Base-by-base conservation (phyloP, 1,140 invertebrate species). In the Nebria ingens region DNA sequence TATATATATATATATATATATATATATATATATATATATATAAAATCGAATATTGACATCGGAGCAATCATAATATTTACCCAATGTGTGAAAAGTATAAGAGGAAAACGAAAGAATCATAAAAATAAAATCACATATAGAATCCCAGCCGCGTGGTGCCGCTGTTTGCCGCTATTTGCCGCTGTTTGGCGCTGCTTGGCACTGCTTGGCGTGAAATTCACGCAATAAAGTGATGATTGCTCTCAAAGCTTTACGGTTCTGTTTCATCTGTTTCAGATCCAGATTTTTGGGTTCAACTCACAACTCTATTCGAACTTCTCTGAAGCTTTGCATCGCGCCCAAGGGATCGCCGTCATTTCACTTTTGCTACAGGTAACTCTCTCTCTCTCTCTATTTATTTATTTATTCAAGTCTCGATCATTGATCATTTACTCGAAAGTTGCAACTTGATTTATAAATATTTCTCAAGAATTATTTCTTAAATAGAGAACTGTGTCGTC, bases 211-310 rank as follows among this genome's bases (percentile, higher is more conserved):
- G 57, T 55, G 57, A 62, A 60, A 63, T 60, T 63, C 60, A 60
- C 61, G 61, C 63, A 61, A 64, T 64, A 64, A 64, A 63, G 58
- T 56, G 59, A 64, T 64, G 63, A 64, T 64, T 64, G 61, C 58
- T 34, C 25, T 34, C 25, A 9, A 6, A 9, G 6, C 25, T 34
- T 34, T 34, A 45, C 40, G 9, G 40, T 12, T 17, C 17, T 9
- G 6, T 45, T 45, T 17, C 40, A 17, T 68, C 78, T 76, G 68
- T 79, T 79, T 56, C 81, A 93, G 91, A 87, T 93, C 66, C 91
- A 93, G 79, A 89, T 93, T 76, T 89, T 91, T 72, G 89, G 90
- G 62, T 95, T 92, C 80, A 95, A 95, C 76, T 90, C 89, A 55
- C 89, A 94, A 70, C 78, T 95, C 53, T 95, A 94, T 76, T 83